phyloP scores from a whole-genome alignment of 1,140 invertebrate genomes.

The Sarcophaga peregrina region DNA sequence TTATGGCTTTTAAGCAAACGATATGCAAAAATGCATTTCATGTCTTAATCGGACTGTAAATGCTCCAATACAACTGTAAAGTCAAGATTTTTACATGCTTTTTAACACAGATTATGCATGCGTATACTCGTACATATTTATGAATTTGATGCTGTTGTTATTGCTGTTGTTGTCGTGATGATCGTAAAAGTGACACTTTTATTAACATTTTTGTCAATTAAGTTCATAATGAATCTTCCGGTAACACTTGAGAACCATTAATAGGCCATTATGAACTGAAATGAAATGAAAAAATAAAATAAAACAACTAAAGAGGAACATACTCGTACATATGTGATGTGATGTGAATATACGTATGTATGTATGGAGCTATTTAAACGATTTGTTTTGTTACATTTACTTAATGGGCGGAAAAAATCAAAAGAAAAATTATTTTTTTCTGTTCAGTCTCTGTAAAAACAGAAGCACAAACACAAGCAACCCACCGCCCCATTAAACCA shows the following conservation, averaged over 20 bases:
- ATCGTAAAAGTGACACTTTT: conserved; percentile 34
- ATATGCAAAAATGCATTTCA: no score
- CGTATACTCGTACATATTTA: background rate
- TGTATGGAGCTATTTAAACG: conserved; percentile 30
- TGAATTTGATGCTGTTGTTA: background rate
- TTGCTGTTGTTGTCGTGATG: background rate
- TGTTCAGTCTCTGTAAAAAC: background rate
- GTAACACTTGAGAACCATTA: conserved; percentile 40
- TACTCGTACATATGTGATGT: background rate
- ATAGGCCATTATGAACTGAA: conserved; percentile 27
- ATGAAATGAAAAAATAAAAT: background rate
- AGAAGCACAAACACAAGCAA: background rate
- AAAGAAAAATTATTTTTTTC: conserved; percentile 16
- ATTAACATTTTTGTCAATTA: conserved; percentile 41
- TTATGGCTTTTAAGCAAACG: no score
- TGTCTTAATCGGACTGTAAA: no score
- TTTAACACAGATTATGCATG: no score
- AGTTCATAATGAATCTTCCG: conserved; percentile 35
- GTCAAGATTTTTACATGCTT: no score
- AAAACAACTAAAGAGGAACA: no score
- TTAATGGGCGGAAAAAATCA: conserved; percentile 46
- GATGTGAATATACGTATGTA: background rate
- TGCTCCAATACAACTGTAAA: no score
- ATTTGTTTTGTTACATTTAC: conserved; percentile 41
- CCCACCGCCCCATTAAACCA: conserved; percentile 47